These are phyloP conservation scores for Drosophila pruinosa DNA, from an alignment of 1,140 invertebrate species.

Conservation along the genomic window DNA sequence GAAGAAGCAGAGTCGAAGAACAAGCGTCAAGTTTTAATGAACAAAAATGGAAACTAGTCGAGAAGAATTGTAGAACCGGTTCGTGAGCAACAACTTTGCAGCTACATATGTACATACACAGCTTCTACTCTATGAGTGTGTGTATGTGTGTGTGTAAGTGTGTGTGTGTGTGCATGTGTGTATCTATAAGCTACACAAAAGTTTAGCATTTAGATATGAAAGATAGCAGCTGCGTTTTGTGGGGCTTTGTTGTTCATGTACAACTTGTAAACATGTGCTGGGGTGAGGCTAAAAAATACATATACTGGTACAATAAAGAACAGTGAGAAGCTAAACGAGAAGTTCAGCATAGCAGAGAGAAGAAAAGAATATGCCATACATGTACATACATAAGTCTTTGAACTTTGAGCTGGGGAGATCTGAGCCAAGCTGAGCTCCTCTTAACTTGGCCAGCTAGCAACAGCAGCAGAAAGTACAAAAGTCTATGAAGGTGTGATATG, in stretches of 20 bases:
- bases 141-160: constrained; percentile 15
- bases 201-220: constrained; percentile 73
- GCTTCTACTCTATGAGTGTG: background rate
- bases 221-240: constrained; percentile 65
- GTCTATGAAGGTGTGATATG: background rate
- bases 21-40: constrained; percentile 69
- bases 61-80: constrained; percentile 64
- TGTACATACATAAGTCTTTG: constrained; percentile 26
- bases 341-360: constrained; percentile 8
- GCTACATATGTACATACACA: constrained; percentile 9
- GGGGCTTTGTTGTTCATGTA: constrained; percentile 64
- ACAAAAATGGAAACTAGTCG: constrained; percentile 62
- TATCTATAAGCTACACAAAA: constrained; percentile 49
- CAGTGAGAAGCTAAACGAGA: constrained; percentile 33
- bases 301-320: constrained; percentile 36
- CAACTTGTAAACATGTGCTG: constrained; percentile 54
- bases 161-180: constrained; percentile 36
- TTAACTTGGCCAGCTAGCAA: constrained; percentile 17
- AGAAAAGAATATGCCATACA: constrained; percentile 3
- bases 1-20: constrained; percentile 7
- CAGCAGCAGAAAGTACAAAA: background rate
- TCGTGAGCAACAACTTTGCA: constrained; percentile 60
- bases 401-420: constrained; percentile 32
- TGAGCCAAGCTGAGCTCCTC: constrained; percentile 1
- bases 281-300: constrained; percentile 20